phyloP scores from a whole-genome alignment of 2,113 vertebrate genomes.

The Oryzias melastigma region DNA sequence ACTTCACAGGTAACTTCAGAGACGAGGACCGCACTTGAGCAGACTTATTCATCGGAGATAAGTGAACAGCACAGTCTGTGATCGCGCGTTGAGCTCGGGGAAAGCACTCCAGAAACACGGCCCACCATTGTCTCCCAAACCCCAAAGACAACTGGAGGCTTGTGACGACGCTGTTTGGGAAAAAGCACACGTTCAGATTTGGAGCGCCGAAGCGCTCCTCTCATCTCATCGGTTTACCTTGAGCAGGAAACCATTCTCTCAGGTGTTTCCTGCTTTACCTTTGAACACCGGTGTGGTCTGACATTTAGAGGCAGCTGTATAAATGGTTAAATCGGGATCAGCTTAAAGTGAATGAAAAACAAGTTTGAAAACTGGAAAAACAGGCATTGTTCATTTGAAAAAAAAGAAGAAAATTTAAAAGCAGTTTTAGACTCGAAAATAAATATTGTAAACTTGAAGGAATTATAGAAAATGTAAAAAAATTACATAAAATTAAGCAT shows the following conservation, averaged over 20 bases:
- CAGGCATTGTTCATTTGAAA: no score
- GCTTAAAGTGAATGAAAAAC: no score
- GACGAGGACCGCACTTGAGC: background rate
- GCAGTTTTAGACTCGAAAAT: no score
- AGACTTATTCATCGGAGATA: slow-evolving; percentile 5
- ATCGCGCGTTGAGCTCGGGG: slow-evolving; percentile 26
- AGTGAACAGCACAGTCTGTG: slow-evolving; percentile 26
- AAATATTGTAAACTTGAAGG: no score
- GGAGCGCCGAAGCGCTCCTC: slow-evolving; percentile 22
- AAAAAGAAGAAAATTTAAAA: no score
- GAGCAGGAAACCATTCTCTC: slow-evolving; percentile 13
- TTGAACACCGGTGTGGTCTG: slow-evolving; percentile 1
- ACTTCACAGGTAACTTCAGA: background rate
- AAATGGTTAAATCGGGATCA: no score
- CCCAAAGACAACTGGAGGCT: slow-evolving; percentile 53
- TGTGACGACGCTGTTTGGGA: slow-evolving; percentile 51
- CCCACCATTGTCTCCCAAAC: slow-evolving; percentile 46
- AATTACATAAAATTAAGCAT: no score
- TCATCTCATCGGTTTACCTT: slow-evolving; percentile 40
- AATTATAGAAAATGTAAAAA: no score
- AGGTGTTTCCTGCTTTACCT: slow-evolving; percentile 11
- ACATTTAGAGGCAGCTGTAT: no score
- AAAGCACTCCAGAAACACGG: slow-evolving; percentile 41
- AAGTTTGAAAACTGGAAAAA: no score
- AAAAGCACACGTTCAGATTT: slow-evolving; percentile 60